Evolutionary conservation across 1,140 invertebrate genomes (phyloP).

Genomic region (Ctenoplectra terminalis): DNA sequence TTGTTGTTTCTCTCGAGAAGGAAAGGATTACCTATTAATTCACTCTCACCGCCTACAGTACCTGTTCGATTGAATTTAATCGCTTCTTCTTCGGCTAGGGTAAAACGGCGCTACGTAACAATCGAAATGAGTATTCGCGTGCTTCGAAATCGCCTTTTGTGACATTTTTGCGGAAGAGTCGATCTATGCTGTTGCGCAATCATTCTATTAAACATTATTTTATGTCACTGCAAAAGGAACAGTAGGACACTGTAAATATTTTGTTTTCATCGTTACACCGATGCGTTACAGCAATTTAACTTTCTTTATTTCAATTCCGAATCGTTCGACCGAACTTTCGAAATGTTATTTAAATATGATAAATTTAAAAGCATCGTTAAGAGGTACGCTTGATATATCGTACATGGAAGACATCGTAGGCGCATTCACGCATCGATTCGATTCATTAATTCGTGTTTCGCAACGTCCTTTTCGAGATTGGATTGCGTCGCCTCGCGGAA

Average conservation of each 20-base stretch:
- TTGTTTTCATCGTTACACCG: too few relatives aligned
- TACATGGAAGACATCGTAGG: too few relatives aligned
- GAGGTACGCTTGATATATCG: not conserved
- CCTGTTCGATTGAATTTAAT: not conserved
- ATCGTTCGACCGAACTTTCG: not conserved
- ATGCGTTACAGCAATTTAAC: not conserved
- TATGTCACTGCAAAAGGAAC: not conserved
- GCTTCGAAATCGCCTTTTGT: not conserved
- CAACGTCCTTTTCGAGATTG: not conserved
- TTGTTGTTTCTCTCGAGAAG: conserved; percentile 5
- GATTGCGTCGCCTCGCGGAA: not conserved
- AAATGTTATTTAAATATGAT: not conserved
- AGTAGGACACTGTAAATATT: not conserved
- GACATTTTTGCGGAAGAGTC: not conserved
- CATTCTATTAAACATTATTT: not conserved
- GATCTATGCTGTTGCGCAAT: too few relatives aligned
- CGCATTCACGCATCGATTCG: not conserved
- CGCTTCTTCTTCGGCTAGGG: not conserved
- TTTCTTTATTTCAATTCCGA: not conserved
- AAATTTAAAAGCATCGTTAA: not conserved
- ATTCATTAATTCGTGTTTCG: not conserved
- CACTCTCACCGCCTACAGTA: not conserved
- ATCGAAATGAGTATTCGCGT: too few relatives aligned
- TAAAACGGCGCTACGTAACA: too few relatives aligned
- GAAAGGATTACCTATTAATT: not conserved